These are phyloP conservation scores for Chrysolina oricalcia DNA, from an alignment of 2,888 invertebrate genomes.

Conservation along the genomic window DNA sequence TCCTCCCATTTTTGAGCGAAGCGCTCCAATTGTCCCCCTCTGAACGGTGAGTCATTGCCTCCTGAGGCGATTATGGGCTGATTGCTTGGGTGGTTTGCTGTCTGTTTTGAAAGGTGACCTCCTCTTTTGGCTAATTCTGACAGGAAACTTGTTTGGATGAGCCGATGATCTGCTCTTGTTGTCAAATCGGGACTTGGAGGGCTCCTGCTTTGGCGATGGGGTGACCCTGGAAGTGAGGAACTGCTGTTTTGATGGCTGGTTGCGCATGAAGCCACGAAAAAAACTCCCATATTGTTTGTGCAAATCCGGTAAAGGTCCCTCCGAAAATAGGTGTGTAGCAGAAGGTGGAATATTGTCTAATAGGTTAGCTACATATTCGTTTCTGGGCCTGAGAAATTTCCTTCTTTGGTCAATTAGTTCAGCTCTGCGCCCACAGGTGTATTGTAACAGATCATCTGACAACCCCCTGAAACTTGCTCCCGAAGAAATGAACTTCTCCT, in stretches of 20 bases:
- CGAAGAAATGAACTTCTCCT: constrained; percentile 5
- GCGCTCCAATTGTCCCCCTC: constrained; percentile 32
- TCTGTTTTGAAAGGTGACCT: not conserved
- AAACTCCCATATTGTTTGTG: constrained; percentile 40
- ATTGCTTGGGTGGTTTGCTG: constrained; percentile 7
- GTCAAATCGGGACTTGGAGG: not conserved
- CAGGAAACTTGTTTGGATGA: not conserved
- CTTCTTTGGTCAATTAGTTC: constrained; percentile 35
- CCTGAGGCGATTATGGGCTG: constrained; percentile 15
- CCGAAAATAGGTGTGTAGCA: constrained; percentile 34
- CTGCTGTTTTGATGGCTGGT: constrained; percentile 15
- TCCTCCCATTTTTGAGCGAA: constrained; percentile 37
- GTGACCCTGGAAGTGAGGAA: constrained; percentile 16
- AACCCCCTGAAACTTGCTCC: constrained; percentile 23
- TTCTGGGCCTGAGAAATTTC: constrained; percentile 28
- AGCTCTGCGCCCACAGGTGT: constrained; percentile 38
- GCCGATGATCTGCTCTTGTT: not conserved
- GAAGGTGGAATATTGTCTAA: constrained; percentile 36
- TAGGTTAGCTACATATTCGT: constrained; percentile 19
- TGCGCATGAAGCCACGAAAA: constrained; percentile 24
- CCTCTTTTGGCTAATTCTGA: not conserved
- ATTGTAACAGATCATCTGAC: constrained; percentile 29
- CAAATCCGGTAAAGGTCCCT: constrained; percentile 27
- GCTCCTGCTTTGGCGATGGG: constrained; percentile 7
- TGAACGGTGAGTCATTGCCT: constrained; percentile 34